These are phyloP conservation scores for Danio choprae DNA, from an alignment of 2,797 vertebrate genomes.

Conservation along the genomic window DNA sequence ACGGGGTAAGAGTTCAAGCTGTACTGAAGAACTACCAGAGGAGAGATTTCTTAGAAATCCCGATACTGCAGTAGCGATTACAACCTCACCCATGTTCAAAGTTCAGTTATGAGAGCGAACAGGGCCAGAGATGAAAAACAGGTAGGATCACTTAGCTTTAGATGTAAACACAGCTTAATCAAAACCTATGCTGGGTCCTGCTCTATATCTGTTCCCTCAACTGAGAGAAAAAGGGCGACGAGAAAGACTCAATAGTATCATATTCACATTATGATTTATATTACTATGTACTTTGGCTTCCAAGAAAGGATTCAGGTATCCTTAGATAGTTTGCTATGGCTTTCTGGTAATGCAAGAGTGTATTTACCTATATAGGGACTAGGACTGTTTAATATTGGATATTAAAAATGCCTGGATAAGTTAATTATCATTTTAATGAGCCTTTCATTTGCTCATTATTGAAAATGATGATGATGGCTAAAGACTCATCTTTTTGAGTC, in stretches of 20 bases:
- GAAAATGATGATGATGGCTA: neutral
- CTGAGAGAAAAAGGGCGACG: neutral
- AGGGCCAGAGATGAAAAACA: slow-evolving; percentile 21
- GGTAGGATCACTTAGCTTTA: slow-evolving; percentile 30
- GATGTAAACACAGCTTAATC: slow-evolving; percentile 38
- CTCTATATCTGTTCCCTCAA: neutral
- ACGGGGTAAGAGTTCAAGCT: slow-evolving; percentile 10
- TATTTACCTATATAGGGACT: neutral
- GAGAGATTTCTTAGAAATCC: slow-evolving; percentile 36
- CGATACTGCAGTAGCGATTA: slow-evolving; percentile 35
- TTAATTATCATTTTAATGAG: neutral
- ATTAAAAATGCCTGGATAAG: neutral
- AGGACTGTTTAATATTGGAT: neutral
- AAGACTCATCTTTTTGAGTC: no score
- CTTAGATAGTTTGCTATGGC: neutral
- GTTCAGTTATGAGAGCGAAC: slow-evolving; percentile 41
- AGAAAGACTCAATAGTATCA: neutral
- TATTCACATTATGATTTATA: neutral
- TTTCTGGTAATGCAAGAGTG: neutral
- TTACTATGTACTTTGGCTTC: neutral
- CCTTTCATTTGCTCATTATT: neutral
- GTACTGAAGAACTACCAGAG: slow-evolving; percentile 13
- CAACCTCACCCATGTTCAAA: slow-evolving; percentile 58
- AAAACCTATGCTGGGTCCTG: slow-evolving; percentile 3
- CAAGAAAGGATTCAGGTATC: neutral